Evolutionary conservation across 2,888 invertebrate species (phyloP).

Genomic region (Toxonevra muliebris): DNA sequence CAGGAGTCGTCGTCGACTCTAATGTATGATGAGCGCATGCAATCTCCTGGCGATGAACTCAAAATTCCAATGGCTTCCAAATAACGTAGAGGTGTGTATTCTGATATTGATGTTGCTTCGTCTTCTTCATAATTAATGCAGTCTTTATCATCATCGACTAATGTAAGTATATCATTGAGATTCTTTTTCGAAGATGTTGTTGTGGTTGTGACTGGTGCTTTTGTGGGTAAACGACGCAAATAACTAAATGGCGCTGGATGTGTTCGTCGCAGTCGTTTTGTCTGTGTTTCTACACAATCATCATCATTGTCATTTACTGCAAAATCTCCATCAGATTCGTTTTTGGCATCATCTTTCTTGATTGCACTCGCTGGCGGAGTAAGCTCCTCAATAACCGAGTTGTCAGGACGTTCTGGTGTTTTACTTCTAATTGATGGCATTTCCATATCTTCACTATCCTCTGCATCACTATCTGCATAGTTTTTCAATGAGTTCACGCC

Average conservation of each 20-base stretch:
- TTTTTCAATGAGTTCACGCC: conserved; percentile 40
- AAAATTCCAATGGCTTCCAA: conserved; percentile 44
- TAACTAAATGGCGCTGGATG: conserved; percentile 39
- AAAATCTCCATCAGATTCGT: conserved; percentile 30
- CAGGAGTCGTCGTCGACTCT: conserved; percentile 35
- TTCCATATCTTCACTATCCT: conserved; percentile 37
- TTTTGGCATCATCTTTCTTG: conserved; percentile 27
- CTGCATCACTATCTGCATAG: conserved; percentile 46
- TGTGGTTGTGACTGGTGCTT: conserved; percentile 2
- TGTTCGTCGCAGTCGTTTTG: conserved; percentile 36
- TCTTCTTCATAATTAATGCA: conserved; percentile 40
- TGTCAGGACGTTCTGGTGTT: conserved; percentile 37
- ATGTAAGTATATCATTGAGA: conserved; percentile 36
- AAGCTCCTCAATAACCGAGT: conserved; percentile 34
- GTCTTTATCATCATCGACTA: conserved; percentile 32
- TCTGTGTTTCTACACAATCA: not conserved
- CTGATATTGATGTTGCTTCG: conserved; percentile 17
- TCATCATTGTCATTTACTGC: conserved; percentile 35
- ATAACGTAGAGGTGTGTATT: conserved; percentile 44
- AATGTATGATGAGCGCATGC: not conserved
- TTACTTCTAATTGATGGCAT: conserved; percentile 35
- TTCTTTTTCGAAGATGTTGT: conserved; percentile 5
- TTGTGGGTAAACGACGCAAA: conserved; percentile 39
- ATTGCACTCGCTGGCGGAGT: conserved; percentile 44
- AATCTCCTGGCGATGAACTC: conserved; percentile 26